Evolutionary conservation across 2,888 invertebrate genomes (phyloP), one percentile per base, ranked within the genome.

Genomic region (Exocentrus adspersus): DNA sequence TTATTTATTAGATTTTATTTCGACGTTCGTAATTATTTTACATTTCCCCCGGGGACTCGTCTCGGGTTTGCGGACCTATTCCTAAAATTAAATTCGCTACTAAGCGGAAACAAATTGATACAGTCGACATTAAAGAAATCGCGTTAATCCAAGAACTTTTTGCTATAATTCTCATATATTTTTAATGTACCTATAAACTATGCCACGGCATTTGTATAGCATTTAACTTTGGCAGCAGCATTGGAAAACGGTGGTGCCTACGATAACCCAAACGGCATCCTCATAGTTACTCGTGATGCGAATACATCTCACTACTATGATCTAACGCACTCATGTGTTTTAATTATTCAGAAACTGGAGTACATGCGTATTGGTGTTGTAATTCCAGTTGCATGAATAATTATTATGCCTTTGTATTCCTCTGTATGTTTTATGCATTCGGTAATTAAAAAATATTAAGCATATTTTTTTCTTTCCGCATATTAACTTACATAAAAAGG

Each of bases 1-100:
- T 80, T 80, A 81, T 79, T 80, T 79, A 79, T 79, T 79, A 78
- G 76, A 77, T 78, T 78, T 77, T 72, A 67, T 67, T 67, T 67
- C 64, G 60, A 51, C 61, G 61, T 68, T 60, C 62, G 61, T 53
- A 65, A 68, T 69, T 62, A 69, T 68, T 68, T 69, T 57, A 64
- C 68, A 68, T 69, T 67, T 67, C 57, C 63, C 68, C 59, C 45
- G 37, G 59, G 66, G 71, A 32, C 56, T 58, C 46, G 66, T 69
- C 69, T 69, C 69, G 69, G 69, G 69, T 68, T 63, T 66, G 56
- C 67, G 43, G 54, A 58, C 59, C 32, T 41, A 65, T 67, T 69
- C 28, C 63, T 63, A 62, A 53, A 56, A 65, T 64, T 46, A 61
- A 68, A 63, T 60, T 63, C 59, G 14, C 21, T 16, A 41, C 21